Evolutionary conservation across 2,888 invertebrate genomes (phyloP), one percentile per base, ranked within the genome.

Genomic region (Rhaphigaster nebulosa): DNA sequence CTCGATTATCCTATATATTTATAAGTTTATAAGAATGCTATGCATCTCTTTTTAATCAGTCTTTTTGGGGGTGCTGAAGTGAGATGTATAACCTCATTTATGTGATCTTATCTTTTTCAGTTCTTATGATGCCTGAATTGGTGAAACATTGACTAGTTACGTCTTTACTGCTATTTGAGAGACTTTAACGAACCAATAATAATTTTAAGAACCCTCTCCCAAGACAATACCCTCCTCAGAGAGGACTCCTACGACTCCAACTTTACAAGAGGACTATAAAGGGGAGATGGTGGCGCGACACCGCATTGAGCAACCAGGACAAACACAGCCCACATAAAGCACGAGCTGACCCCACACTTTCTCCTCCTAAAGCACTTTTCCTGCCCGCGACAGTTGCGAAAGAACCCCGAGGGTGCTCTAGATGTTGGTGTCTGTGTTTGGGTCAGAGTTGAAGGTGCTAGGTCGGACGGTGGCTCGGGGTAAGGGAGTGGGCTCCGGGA

Each of bases 291-390:
- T 34, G 38, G 70, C 34, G 70, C 38, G 70, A 38, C 70, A 76
- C 18, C 6, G 38, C 20, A 38, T 76, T 76, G 70, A 38, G 70
- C 70, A 76, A 76, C 38, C 20, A 8, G 29, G 29, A 65, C 65
- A 65, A 65, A 29, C 29, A 65, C 29, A 29, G 18, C 65, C 18
- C 29, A 65, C n/a, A n/a, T n/a, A n/a, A n/a, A n/a, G n/a, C n/a
- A n/a, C 65, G 29, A 29, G 18, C 29, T 76, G 70, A 76, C 70
- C 70, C 70, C 38, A 38, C 70, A 38, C 70, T 76, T 76, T 76
- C 70, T 76, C 70, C 70, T 76, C 18, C 70, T 65, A 38, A 76
- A 38, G 70, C 70, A 76, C 70, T 76, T 76, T 76, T 76, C 34
- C 38, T 76, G 38, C 15, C 70, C 34, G 70, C 34, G 70, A 76